phyloP scores from a whole-genome alignment of 2,797 vertebrate species.

The Mormyrus hasselquistii region DNA sequence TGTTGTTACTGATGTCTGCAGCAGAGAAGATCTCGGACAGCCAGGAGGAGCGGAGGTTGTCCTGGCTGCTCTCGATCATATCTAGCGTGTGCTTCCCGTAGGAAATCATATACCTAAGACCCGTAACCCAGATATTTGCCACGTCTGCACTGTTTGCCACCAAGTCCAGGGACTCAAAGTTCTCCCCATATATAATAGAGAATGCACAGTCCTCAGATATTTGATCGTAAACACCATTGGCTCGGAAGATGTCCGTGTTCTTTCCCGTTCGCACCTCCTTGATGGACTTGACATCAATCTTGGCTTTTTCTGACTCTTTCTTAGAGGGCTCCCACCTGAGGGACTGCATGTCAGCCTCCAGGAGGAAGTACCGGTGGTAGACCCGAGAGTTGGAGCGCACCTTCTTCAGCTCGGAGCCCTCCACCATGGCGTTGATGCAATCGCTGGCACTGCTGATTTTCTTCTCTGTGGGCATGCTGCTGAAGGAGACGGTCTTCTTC shows the following conservation, averaged over 20 bases:
- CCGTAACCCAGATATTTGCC: slow-evolving; percentile 92
- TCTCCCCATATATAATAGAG: slow-evolving; percentile 86
- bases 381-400: slow-evolving; percentile 84
- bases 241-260: slow-evolving; percentile 89
- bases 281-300: slow-evolving; percentile 77
- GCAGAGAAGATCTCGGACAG: slow-evolving; percentile 78
- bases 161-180: slow-evolving; percentile 84
- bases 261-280: slow-evolving; percentile 88
- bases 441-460: slow-evolving; percentile 91
- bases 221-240: slow-evolving; percentile 88
- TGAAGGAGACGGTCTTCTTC: slow-evolving; percentile 93
- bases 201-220: slow-evolving; percentile 91
- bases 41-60: slow-evolving; percentile 86
- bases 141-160: slow-evolving; percentile 85
- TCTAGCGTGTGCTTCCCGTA: slow-evolving; percentile 86
- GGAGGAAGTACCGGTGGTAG: slow-evolving; percentile 82
- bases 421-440: slow-evolving; percentile 87
- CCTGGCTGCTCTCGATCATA: slow-evolving; percentile 85
- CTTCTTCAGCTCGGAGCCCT: slow-evolving; percentile 87
- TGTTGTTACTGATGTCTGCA: slow-evolving; percentile 60
- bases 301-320: slow-evolving; percentile 91
- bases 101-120: slow-evolving; percentile 71
- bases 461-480: slow-evolving; percentile 87
- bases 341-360: slow-evolving; percentile 85
- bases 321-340: slow-evolving; percentile 91